Percentiles rank a stretch among this genome's conserved stretches.
Evolutionary conservation across 53 echinoderm and acorn worm genomes (phyloP).

Genomic region (Henricia sp.): DNA sequence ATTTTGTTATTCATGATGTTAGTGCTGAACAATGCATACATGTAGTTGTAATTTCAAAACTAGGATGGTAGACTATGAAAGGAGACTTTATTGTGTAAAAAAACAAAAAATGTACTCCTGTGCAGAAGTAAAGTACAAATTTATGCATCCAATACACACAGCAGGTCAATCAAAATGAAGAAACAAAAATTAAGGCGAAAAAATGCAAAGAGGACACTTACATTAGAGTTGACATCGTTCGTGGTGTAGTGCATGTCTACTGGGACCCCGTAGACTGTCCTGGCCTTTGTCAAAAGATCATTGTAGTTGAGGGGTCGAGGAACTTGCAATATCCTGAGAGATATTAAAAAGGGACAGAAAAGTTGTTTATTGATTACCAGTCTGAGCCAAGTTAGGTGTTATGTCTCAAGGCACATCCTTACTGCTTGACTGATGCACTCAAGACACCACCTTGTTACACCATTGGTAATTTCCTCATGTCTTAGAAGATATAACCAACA

Average conservation of each 20-base stretch:
- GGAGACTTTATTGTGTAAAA: too few relatives aligned
- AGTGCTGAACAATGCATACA: too few relatives aligned
- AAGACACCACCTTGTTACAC: not conserved
- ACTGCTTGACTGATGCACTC: not conserved
- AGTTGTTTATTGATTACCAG: not conserved
- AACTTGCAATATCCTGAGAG: constrained; percentile 70
- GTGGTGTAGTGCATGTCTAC: constrained; percentile 82
- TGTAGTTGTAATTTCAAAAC: too few relatives aligned
- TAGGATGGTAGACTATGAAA: too few relatives aligned
- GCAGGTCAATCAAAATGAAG: too few relatives aligned
- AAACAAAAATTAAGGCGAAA: too few relatives aligned
- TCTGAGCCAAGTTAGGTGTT: not conserved
- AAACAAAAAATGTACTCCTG: not conserved
- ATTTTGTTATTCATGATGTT: too few relatives aligned
- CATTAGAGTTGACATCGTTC: constrained; percentile 76
- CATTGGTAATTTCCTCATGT: constrained; percentile 9
- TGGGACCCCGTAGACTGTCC: constrained; percentile 75
- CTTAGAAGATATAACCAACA: not conserved
- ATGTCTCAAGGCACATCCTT: constrained; percentile 53
- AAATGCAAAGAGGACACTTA: constrained; percentile 43
- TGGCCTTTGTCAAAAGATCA: constrained; percentile 78
- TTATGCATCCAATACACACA: not conserved
- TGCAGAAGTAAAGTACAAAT: not conserved
- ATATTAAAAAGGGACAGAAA: not conserved
- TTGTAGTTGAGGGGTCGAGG: constrained; percentile 84